Evolutionary conservation across 2,888 invertebrate species (phyloP).

Genomic region (Hypomecis atomaria): DNA sequence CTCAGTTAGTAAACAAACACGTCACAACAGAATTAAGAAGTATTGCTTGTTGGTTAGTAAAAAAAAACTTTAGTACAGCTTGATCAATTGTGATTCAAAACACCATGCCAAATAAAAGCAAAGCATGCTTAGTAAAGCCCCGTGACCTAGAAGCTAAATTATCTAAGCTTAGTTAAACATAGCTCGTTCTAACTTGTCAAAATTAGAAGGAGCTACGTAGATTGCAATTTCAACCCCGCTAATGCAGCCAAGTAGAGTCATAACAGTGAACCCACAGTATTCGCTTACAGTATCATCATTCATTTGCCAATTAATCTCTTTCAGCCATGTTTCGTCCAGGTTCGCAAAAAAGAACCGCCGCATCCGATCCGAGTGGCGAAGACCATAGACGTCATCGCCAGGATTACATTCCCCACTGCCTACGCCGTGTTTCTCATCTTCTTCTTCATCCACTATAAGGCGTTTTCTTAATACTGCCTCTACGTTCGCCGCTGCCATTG

Average conservation of each 20-base stretch:
- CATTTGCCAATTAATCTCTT: slow-evolving; percentile 79
- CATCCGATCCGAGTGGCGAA: slow-evolving; percentile 97
- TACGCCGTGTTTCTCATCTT: slow-evolving; percentile 97
- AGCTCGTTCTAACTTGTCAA: too few species aligned
- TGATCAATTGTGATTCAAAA: too few species aligned
- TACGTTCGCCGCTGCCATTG: slow-evolving; percentile 53
- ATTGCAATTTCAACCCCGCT: slow-evolving; percentile 12
- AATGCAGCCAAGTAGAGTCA: slow-evolving; percentile 35
- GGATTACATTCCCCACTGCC: slow-evolving; percentile 96
- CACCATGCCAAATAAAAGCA: too few species aligned
- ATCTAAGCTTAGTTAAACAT: too few species aligned
- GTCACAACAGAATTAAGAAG: neutral
- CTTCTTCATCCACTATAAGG: slow-evolving; percentile 97
- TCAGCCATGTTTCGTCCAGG: slow-evolving; percentile 93
- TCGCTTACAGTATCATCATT: slow-evolving; percentile 69
- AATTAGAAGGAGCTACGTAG: neutral
- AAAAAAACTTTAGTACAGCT: neutral
- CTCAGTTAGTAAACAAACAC: slow-evolving; percentile 7
- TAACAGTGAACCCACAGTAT: slow-evolving; percentile 49
- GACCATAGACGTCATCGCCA: slow-evolving; percentile 97
- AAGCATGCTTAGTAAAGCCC: too few species aligned
- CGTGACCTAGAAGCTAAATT: too few species aligned
- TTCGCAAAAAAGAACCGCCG: slow-evolving; percentile 95
- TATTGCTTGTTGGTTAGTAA: slow-evolving; percentile 1
- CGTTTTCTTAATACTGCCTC: slow-evolving; percentile 87